A percentile compares a stretch with the other conserved stretches of the same genome.
Conservation (phyloP, 2,797 vertebrate genomes). For the Cheracebus regulus region DNA sequence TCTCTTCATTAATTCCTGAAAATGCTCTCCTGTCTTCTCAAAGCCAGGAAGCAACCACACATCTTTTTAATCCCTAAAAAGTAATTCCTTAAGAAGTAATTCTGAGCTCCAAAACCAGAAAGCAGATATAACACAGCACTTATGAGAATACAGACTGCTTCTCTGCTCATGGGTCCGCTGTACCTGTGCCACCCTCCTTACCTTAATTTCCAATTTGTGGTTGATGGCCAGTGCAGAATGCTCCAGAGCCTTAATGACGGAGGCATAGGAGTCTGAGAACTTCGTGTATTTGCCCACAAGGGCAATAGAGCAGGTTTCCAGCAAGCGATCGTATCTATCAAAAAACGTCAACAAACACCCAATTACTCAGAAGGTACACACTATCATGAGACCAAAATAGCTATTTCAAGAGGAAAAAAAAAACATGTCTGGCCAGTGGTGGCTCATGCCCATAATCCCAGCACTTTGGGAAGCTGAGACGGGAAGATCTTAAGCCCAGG, state of each 20-base stretch:
- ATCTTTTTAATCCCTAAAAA: conserved; percentile 4
- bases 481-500: neutral
- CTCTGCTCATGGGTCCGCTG: neutral
- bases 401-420: conserved; percentile 21
- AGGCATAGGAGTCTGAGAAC: conserved; percentile 95
- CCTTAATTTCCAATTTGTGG: conserved; percentile 96
- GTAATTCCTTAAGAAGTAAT: neutral
- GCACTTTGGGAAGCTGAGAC: neutral
- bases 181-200: conserved; percentile 62
- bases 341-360: conserved; percentile 22
- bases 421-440: neutral
- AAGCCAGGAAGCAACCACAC: neutral
- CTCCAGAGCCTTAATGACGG: conserved; percentile 96
- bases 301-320: conserved; percentile 94
- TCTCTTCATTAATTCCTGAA: neutral
- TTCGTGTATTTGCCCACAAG: conserved; percentile 98
- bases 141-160: neutral
- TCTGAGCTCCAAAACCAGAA: neutral
- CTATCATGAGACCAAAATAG: neutral
- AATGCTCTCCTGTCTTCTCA: neutral
- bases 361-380: neutral
- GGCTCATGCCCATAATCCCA: neutral
- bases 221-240: conserved; percentile 97
- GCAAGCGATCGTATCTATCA: conserved; percentile 92
- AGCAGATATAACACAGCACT: neutral